These are phyloP conservation scores for Temnothorax longispinosus DNA, from an alignment of 1,140 invertebrate species.

Conservation along the genomic window DNA sequence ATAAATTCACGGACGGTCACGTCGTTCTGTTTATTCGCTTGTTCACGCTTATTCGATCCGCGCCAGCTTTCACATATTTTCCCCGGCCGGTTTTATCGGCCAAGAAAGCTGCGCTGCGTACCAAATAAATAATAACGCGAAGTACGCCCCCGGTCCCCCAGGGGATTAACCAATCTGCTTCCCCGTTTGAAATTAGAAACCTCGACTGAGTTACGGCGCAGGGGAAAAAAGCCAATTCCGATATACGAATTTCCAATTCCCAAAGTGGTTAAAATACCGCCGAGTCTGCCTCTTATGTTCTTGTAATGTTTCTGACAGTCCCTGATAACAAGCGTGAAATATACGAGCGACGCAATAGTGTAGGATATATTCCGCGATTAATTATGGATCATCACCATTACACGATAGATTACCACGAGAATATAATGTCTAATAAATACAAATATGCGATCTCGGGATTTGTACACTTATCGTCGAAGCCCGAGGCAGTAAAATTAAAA, in stretches of 20 bases:
- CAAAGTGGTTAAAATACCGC: conserved; percentile 25
- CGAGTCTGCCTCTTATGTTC: not conserved
- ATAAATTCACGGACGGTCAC: not conserved
- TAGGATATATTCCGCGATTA: conserved; percentile 10
- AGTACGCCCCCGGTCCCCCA: not conserved
- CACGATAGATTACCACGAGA: not conserved
- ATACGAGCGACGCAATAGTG: not conserved
- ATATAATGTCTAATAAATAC: not conserved
- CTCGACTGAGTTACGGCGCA: conserved; percentile 33
- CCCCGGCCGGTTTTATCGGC: not conserved
- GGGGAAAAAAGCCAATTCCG: conserved; percentile 24
- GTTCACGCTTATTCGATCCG: conserved; percentile 9
- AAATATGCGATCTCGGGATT: not conserved
- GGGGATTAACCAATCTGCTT: conserved; percentile 40
- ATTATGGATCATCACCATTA: not conserved
- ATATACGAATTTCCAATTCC: conserved; percentile 47
- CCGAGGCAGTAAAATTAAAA: not conserved
- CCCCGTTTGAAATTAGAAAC: conserved; percentile 46
- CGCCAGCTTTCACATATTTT: conserved; percentile 34
- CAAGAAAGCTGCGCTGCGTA: not conserved
- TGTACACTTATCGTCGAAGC: not conserved
- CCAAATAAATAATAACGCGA: conserved; percentile 50
- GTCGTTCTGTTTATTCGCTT: not conserved
- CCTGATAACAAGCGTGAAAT: not conserved
- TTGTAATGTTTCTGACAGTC: conserved; percentile 26